A percentile compares a stretch with the other conserved stretches of the same genome.
phyloP scores from a whole-genome alignment of 1,140 invertebrate species.

The Cydia pomonella region DNA sequence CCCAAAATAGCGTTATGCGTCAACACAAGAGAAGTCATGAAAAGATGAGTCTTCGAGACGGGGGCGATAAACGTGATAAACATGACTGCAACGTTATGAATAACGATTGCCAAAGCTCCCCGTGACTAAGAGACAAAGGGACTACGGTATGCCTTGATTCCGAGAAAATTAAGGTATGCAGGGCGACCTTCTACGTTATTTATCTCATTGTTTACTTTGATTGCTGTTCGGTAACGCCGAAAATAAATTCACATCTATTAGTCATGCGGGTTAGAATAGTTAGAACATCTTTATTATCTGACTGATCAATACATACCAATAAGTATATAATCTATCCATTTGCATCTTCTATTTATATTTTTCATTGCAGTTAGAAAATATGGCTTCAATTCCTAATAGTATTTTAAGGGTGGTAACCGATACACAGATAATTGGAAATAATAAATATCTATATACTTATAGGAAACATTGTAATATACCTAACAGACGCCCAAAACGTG shows the following conservation, averaged over 20 bases:
- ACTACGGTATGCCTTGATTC: neutral
- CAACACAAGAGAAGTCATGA: constrained; percentile 57
- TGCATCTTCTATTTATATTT: neutral
- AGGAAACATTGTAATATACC: too few relatives aligned
- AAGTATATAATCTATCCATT: neutral
- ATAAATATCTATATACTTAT: too few relatives aligned
- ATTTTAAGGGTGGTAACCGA: too few relatives aligned
- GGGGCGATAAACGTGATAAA: constrained; percentile 56
- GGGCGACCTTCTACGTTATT: neutral
- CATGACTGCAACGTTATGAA: constrained; percentile 47
- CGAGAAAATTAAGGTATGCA: constrained; percentile 1
- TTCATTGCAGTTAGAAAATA: too few relatives aligned
- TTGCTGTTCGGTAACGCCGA: neutral
- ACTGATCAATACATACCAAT: neutral
- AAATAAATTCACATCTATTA: constrained; percentile 27
- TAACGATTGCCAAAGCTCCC: constrained; percentile 65
- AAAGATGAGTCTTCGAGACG: constrained; percentile 57
- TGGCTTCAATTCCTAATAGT: too few relatives aligned
- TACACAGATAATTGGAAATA: too few relatives aligned
- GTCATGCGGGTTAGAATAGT: neutral
- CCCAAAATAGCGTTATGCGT: constrained; percentile 69
- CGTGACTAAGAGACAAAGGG: constrained; percentile 50
- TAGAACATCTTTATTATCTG: neutral
- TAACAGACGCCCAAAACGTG: too few relatives aligned
- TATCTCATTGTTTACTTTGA: neutral